phyloP scores from a whole-genome alignment of 1,140 invertebrate genomes.

The Ridgeia piscesae region DNA sequence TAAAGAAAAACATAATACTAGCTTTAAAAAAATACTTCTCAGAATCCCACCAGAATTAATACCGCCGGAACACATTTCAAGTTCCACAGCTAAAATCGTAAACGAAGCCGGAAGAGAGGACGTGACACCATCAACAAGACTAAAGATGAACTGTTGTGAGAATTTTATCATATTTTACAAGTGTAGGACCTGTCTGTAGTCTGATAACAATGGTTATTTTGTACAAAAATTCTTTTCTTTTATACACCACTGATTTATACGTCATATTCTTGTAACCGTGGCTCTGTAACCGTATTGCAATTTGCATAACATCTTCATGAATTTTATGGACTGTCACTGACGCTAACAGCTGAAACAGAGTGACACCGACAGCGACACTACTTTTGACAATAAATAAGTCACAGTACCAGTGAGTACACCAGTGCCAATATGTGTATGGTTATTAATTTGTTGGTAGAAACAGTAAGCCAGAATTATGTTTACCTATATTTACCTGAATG shows the following conservation, averaged over 20 bases:
- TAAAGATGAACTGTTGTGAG: neutral
- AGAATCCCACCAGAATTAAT: neutral
- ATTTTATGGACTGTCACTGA: too few species aligned
- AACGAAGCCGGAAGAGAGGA: neutral
- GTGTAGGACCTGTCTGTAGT: neutral
- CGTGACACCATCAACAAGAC: neutral
- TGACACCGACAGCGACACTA: too few species aligned
- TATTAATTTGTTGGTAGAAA: too few species aligned
- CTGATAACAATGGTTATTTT: neutral
- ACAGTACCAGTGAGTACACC: too few species aligned
- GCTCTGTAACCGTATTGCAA: neutral
- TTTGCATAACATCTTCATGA: too few species aligned
- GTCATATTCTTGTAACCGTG: neutral
- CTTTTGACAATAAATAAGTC: too few species aligned
- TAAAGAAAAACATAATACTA: too few species aligned
- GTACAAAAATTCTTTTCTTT: neutral
- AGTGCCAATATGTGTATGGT: too few species aligned
- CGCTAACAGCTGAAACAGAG: too few species aligned
- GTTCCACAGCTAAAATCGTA: neutral
- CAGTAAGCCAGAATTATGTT: too few species aligned
- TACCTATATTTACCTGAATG: too few species aligned
- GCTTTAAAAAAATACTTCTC: too few species aligned
- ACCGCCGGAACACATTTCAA: neutral
- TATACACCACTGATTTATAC: neutral
- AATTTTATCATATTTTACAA: neutral